phyloP scores from a whole-genome alignment of 1,140 invertebrate genomes.

The Brachionus rotundiformis region DNA sequence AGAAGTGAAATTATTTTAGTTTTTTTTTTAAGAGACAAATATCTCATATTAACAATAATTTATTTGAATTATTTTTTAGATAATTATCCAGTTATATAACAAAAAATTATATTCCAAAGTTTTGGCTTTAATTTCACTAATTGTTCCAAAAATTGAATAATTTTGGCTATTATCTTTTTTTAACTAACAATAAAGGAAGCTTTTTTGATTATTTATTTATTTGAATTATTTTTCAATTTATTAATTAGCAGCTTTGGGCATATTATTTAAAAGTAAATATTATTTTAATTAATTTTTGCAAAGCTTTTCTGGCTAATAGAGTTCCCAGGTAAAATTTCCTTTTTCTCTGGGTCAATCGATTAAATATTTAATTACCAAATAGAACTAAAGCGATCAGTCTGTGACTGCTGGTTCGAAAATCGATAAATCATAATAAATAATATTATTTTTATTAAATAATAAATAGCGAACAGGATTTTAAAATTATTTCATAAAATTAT shows the following conservation, averaged over 20 bases:
- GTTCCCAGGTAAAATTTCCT: background rate
- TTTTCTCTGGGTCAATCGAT: background rate
- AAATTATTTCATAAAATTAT: constrained; percentile 3
- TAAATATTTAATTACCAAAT: background rate
- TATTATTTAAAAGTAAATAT: background rate
- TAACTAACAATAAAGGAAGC: too few relatives aligned
- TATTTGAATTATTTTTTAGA: background rate
- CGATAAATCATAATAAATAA: constrained; percentile 7
- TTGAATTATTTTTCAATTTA: too few relatives aligned
- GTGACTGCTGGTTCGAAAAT: background rate
- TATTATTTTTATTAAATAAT: background rate
- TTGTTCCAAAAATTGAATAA: background rate
- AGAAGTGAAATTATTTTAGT: too few relatives aligned
- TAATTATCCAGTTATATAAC: background rate
- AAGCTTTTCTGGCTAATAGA: background rate
- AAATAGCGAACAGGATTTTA: background rate
- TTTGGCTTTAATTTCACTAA: background rate
- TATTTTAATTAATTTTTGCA: background rate
- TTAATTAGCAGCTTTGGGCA: background rate
- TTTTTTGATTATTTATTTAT: too few relatives aligned
- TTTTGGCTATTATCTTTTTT: too few relatives aligned
- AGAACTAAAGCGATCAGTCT: background rate
- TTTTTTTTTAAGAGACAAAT: background rate
- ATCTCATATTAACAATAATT: background rate
- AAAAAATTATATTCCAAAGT: too few relatives aligned